Percentiles rank a stretch among this genome's conserved stretches.
Evolutionary conservation across 2,797 vertebrate species (phyloP).

Genomic region (Geotrypetes seraphini): DNA sequence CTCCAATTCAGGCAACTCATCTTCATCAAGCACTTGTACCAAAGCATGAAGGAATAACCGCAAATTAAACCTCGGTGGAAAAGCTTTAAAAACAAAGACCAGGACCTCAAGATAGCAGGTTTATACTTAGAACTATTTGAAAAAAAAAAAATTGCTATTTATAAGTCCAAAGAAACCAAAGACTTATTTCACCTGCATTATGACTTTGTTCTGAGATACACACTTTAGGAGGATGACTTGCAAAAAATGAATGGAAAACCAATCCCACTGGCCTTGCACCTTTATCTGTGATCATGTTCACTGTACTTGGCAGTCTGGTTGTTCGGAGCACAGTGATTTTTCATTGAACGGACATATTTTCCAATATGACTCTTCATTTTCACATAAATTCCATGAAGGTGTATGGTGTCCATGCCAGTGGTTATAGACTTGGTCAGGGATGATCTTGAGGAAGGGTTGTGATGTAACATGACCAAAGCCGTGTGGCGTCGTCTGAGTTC

Average conservation of each 20-base stretch:
- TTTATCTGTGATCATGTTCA: conserved; percentile 57
- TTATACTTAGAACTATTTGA: conserved; percentile 72
- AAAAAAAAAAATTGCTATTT: conserved; percentile 79
- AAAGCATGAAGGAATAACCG: conserved; percentile 91
- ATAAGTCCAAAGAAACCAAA: conserved; percentile 99
- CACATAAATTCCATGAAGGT: conserved; percentile 43
- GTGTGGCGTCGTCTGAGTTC: conserved; percentile 58
- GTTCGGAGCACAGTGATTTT: conserved; percentile 48
- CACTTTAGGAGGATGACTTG: conserved; percentile 73
- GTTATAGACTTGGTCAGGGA: conserved; percentile 64
- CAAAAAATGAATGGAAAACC: conserved; percentile 46
- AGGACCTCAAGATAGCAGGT: conserved; percentile 77
- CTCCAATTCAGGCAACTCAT: conserved; percentile 73
- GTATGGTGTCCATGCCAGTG: conserved; percentile 46
- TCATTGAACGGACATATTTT: conserved; percentile 62
- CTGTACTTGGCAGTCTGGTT: conserved; percentile 64
- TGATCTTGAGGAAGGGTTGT: conserved; percentile 65
- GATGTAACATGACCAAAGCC: conserved; percentile 37
- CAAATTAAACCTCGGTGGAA: conserved; percentile 92
- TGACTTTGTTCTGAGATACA: conserved; percentile 79
- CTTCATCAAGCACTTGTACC: conserved; percentile 87
- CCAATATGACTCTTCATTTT: conserved; percentile 50
- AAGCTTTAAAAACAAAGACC: conserved; percentile 95
- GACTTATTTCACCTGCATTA: conserved; percentile 88
- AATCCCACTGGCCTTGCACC: conserved; percentile 68